Percentiles rank a stretch among this genome's conserved stretches.
phyloP scores from a whole-genome alignment of 37 sponge, comb jelly and placozoan species.

The Theonella swinhoei region DNA sequence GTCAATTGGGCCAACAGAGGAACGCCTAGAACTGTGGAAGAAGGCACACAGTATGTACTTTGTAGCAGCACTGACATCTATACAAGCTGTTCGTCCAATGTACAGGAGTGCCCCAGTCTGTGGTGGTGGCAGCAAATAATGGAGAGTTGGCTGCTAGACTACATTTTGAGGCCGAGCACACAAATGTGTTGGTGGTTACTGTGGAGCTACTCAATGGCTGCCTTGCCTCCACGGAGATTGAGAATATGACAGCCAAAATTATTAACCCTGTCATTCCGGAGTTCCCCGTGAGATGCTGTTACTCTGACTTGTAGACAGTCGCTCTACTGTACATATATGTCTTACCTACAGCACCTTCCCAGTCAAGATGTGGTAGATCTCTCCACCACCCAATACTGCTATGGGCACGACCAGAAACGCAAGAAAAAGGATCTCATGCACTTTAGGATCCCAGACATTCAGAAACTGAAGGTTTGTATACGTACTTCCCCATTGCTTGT shows the following conservation, averaged over 20 bases:
- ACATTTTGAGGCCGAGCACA: conserved; percentile 90
- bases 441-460: conserved; percentile 68
- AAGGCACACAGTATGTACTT: conserved; percentile 63
- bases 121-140: conserved; percentile 56
- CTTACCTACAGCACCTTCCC: neutral
- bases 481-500: neutral
- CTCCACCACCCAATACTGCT: neutral
- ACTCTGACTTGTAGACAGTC: too few species aligned
- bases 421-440: conserved; percentile 54
- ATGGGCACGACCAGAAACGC: conserved; percentile 19
- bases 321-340: neutral
- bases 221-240: conserved; percentile 35
- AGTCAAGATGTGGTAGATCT: conserved; percentile 3
- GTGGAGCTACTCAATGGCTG: conserved; percentile 80
- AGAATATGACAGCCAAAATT: conserved; percentile 11
- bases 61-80: neutral
- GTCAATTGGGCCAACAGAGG: conserved; percentile 7
- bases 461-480: conserved; percentile 64
- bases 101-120: conserved; percentile 60
- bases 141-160: conserved; percentile 63
- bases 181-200: conserved; percentile 83
- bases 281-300: neutral
- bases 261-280: neutral
- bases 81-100: neutral
- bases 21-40: conserved; percentile 49